Conservation (phyloP, 2,888 invertebrate species). For the Oxycera nigricornis region DNA sequence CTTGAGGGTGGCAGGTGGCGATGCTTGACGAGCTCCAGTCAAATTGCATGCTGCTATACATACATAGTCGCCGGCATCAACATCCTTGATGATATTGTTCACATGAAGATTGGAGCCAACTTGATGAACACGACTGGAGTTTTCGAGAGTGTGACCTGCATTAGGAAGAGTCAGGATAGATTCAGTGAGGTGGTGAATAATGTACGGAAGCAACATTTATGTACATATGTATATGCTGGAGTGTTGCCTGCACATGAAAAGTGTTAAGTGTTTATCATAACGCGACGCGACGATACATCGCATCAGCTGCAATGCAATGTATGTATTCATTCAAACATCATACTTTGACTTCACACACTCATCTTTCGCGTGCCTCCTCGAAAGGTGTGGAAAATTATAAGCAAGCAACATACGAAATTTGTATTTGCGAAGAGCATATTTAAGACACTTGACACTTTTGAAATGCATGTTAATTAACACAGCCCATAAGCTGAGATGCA, state of each 20-base stretch:
- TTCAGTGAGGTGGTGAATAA: background rate
- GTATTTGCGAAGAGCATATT: slow-evolving; percentile 24
- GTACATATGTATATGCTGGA: background rate
- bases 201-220: no score
- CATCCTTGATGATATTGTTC: slow-evolving; percentile 55
- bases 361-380: background rate
- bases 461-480: slow-evolving; percentile 31
- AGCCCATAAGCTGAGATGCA: background rate
- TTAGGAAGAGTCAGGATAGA: slow-evolving; percentile 15
- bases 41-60: slow-evolving; percentile 60
- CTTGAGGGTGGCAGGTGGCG: slow-evolving; percentile 60
- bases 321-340: background rate
- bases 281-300: no score
- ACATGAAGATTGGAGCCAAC: slow-evolving; percentile 60
- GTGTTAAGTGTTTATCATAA: slow-evolving; percentile 23
- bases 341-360: background rate
- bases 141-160: slow-evolving; percentile 58
- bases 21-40: slow-evolving; percentile 61
- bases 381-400: slow-evolving; percentile 34
- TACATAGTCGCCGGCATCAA: slow-evolving; percentile 60
- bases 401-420: background rate
- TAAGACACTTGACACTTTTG: slow-evolving; percentile 30
- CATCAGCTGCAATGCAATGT: background rate
- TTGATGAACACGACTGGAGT: slow-evolving; percentile 58
- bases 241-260: background rate